Percentiles rank a stretch among this genome's conserved stretches.
Conservation (phyloP, 2,113 vertebrate genomes). For the Pholis gunnellus region DNA sequence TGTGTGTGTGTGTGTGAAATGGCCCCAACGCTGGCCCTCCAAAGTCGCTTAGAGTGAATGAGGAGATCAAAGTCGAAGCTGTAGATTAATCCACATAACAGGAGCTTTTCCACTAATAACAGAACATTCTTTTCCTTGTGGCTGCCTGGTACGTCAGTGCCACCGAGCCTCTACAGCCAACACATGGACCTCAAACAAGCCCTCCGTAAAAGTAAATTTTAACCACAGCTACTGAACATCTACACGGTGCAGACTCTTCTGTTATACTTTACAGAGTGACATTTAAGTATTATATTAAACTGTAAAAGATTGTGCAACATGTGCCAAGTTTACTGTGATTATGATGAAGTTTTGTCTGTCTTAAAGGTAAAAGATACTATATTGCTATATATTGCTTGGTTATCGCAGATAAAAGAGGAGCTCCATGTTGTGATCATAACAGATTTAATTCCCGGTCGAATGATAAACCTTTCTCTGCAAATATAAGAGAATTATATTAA, state of each 20-base stretch:
- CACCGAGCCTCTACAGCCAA: slow-evolving; percentile 24
- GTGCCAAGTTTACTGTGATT: not conserved
- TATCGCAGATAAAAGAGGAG: not conserved
- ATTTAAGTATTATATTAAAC: not conserved
- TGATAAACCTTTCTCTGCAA: too few relatives aligned
- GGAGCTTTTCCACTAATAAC: slow-evolving; percentile 75
- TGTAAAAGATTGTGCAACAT: not conserved
- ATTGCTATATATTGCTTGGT: not conserved
- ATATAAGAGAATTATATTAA: too few relatives aligned
- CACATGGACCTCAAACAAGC: slow-evolving; percentile 15
- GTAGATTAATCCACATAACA: slow-evolving; percentile 79
- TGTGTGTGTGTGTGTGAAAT: slow-evolving; percentile 26
- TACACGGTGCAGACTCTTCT: not conserved
- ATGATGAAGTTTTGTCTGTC: not conserved
- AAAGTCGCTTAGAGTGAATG: slow-evolving; percentile 70
- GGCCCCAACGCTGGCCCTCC: slow-evolving; percentile 42
- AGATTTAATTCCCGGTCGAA: not conserved
- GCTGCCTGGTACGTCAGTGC: slow-evolving; percentile 60
- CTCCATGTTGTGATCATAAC: not conserved
- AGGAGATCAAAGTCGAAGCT: slow-evolving; percentile 79
- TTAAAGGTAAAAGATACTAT: too few relatives aligned
- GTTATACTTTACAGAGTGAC: not conserved
- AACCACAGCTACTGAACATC: not conserved
- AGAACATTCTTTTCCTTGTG: slow-evolving; percentile 74
- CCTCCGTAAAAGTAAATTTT: not conserved